Base-by-base conservation (phyloP, 2,113 vertebrate species). In the Tympanuchus pallidicinctus region DNA sequence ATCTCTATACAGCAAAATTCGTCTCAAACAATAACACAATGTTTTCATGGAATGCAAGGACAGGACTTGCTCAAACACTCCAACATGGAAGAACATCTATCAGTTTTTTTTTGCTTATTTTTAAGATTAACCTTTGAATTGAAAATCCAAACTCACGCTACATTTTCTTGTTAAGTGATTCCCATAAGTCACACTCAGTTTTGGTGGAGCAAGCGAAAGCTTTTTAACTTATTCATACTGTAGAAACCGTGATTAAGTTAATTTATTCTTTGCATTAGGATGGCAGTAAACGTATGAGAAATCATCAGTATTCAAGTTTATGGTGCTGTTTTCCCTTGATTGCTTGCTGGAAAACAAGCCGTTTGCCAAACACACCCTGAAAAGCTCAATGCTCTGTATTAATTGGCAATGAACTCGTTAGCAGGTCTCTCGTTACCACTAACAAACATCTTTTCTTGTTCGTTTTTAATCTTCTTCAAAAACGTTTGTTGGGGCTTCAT, bases 21-120 rank as follows among this genome's bases (percentile, higher is more conserved):
- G 73, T 94, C 92, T 93, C 96, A 95, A 95, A 97, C 87, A 97
- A 36, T 80, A 94, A 96, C 94, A 97, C 94, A 93, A 79, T 93
- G 94, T 84, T 95, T 94, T 86, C 76, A 95, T 94, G 96, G 83
- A 90, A 97, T 81, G 86, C 19, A 83, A 64, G 77, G 52, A 73
- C 89, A 96, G 80, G 88, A 95, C 90, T 91, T 36, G 61, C 74
- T 92, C 94, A 67, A 95, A 75, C 12, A 90, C 17, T 59, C 93
- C 1, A 15, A 21, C 17, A 74, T n/a, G 81, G 91, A 88, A 74
- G 38, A 77, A 60, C 12, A 72, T 92, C 91, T 95, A 96, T 92
- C 86, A 97, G 93, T 77, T 95, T 93, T 93, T 93, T 93, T 82
- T 13, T 65, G 63, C 67, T 78, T 30, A 11, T 32, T 43, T 65